These are phyloP conservation scores for Diplodus sargus DNA, from an alignment of 2,797 vertebrate species.

Conservation along the genomic window DNA sequence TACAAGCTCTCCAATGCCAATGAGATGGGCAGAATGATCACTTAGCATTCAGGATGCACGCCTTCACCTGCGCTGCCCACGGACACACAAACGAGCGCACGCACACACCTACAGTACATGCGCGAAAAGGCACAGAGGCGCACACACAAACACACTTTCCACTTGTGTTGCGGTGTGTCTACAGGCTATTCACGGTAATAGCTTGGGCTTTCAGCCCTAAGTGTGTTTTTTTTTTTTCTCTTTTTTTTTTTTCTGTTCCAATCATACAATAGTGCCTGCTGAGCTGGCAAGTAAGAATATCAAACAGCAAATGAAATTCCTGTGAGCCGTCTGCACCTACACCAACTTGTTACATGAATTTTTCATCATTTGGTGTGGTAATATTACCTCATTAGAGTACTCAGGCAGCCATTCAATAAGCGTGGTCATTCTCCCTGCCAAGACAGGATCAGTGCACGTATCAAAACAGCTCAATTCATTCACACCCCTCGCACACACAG, in stretches of 20 bases:
- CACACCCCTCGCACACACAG: constrained; percentile 6
- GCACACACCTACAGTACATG: constrained; percentile 46
- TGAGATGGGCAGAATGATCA: constrained; percentile 76
- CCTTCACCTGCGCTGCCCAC: constrained; percentile 71
- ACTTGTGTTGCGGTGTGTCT: constrained; percentile 72
- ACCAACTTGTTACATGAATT: constrained; percentile 84
- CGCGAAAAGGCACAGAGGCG: constrained; percentile 41
- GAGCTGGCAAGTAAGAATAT: constrained; percentile 85
- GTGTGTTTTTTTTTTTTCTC: constrained; percentile 72
- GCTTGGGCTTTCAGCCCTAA: constrained; percentile 77
- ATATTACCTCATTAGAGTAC: constrained; percentile 84
- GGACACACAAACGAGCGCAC: constrained; percentile 51
- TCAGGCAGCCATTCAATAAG: constrained; percentile 81
- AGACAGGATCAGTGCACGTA: constrained; percentile 64
- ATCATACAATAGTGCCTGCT: constrained; percentile 81
- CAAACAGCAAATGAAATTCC: constrained; percentile 86
- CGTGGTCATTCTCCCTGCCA: constrained; percentile 73
- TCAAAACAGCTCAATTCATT: constrained; percentile 67
- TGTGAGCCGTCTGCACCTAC: constrained; percentile 78
- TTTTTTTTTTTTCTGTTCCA: constrained; percentile 69
- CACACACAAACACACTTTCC: constrained; percentile 61
- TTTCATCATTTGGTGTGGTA: constrained; percentile 82
- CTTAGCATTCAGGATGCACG: constrained; percentile 80
- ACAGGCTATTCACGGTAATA: constrained; percentile 79
- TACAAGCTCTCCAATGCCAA: constrained; percentile 81